Evolutionary conservation across 1,140 invertebrate genomes (phyloP).

Genomic region (Drosophila serrata): DNA sequence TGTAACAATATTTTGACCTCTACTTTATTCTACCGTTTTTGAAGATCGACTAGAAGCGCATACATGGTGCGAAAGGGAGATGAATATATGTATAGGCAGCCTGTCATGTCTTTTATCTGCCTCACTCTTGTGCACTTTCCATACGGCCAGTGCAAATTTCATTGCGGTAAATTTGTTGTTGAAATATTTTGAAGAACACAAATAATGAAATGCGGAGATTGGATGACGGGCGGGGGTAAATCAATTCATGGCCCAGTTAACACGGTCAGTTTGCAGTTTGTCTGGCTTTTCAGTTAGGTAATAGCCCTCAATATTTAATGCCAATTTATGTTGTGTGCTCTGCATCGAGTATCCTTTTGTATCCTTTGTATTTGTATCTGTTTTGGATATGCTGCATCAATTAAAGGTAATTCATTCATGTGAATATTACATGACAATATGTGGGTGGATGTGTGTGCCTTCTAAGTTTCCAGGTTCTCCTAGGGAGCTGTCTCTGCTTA

Average conservation of each 20-base stretch:
- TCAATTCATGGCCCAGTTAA: slow-evolving; percentile 27
- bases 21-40: background rate
- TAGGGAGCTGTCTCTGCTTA: background rate
- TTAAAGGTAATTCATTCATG: slow-evolving; percentile 81
- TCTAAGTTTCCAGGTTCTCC: background rate
- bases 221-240: background rate
- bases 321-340: slow-evolving; percentile 75
- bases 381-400: slow-evolving; percentile 70
- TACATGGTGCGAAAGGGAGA: background rate
- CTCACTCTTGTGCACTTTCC: slow-evolving; percentile 2
- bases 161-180: slow-evolving; percentile 70
- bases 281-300: slow-evolving; percentile 59
- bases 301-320: slow-evolving; percentile 80
- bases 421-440: slow-evolving; percentile 72
- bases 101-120: background rate
- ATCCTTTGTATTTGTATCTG: slow-evolving; percentile 27
- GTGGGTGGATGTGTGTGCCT: slow-evolving; percentile 6
- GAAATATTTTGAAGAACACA: slow-evolving; percentile 67
- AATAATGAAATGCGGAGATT: slow-evolving; percentile 68
- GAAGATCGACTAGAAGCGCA: background rate
- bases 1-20: no score
- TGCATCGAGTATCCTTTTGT: slow-evolving; percentile 7
- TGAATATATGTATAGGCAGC: background rate
- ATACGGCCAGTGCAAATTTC: slow-evolving; percentile 50
- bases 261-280: slow-evolving; percentile 52